Evolutionary conservation across 2,888 invertebrate species (phyloP), one percentile per base, ranked within the genome.

Genomic region (Adelognathus sp.): DNA sequence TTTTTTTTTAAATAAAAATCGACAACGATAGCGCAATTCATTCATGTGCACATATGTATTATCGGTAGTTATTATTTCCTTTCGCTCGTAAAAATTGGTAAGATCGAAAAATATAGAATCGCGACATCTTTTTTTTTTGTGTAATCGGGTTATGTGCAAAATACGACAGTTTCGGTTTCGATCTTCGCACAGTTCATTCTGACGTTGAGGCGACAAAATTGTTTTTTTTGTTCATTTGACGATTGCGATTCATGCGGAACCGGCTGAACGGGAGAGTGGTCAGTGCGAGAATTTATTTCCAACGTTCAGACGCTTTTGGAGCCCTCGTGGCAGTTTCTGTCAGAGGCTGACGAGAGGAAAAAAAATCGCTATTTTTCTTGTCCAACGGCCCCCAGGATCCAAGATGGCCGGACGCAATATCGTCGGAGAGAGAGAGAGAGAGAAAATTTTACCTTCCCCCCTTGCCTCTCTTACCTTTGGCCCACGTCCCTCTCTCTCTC

Each of bases 371-470:
- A 85, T 87, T 88, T 88, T 89, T 89, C n/a, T n/a, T n/a, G n/a
- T n/a, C n/a, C 85, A 86, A 89, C 86, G 87, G 88, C 85, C 83
- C 85, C 86, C 86, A 87, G 88, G 87, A 91, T 88, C 84, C 90
- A 91, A 91, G 88, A 91, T 91, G 91, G 91, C 91, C 82, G 86
- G 64, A 79, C 58, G 74, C 85, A 83, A 79, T 82, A 83, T 86
- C 84, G 86, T 84, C 80, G 85, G 85, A 78, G 75, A 44, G 75
- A 76, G 72, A 82, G 85, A 86, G 79, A 72, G 64, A 44, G 82
- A 83, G 81, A 79, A 67, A 61, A 46, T 36, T 50, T 64, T 81
- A 80, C 85, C 82, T 77, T 84, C 85, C 44, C 44, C 41, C 46
- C 16, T 21, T 3, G n/a, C 46, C 18, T 11, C 18, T 7, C 46